Evolutionary conservation across 2,888 invertebrate genomes (phyloP).

Genomic region (Perithous albicinctus): DNA sequence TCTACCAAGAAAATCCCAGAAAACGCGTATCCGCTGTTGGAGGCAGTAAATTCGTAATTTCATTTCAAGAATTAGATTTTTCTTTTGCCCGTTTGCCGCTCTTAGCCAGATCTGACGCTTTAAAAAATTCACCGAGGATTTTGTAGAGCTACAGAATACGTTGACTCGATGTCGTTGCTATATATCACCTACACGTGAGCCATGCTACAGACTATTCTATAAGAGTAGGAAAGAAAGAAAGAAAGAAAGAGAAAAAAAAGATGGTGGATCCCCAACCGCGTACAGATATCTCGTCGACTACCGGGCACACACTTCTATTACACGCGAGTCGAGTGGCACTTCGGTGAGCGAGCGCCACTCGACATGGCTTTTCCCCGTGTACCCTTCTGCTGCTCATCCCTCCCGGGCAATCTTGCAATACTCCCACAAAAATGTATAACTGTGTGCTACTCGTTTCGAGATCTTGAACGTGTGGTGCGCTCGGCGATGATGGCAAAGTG

Average conservation of each 20-base stretch:
- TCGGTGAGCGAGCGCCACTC: constrained; percentile 1
- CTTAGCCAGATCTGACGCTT: not conserved
- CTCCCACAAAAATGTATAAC: constrained; percentile 46
- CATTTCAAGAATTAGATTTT: constrained; percentile 11
- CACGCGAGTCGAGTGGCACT: constrained; percentile 44
- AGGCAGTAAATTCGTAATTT: constrained; percentile 23
- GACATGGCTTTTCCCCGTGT: constrained; percentile 43
- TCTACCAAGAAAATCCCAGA: constrained; percentile 27
- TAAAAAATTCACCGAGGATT: not conserved
- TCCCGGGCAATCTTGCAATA: not conserved
- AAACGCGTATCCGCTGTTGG: not conserved
- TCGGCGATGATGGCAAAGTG: constrained; percentile 45
- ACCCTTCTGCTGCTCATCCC: not conserved
- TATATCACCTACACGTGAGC: not conserved
- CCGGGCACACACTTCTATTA: constrained; percentile 22
- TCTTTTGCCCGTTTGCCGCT: not conserved
- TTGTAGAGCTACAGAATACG: not conserved
- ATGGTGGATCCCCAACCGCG: not conserved
- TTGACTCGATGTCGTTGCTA: not conserved
- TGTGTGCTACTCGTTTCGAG: constrained; percentile 34
- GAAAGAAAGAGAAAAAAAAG: not conserved
- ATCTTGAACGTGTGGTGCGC: constrained; percentile 44
- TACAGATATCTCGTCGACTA: constrained; percentile 10
- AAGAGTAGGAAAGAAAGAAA: too few species aligned
- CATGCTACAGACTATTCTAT: not conserved